phyloP scores from a whole-genome alignment of 1,140 invertebrate species.

The Samia ricini region DNA sequence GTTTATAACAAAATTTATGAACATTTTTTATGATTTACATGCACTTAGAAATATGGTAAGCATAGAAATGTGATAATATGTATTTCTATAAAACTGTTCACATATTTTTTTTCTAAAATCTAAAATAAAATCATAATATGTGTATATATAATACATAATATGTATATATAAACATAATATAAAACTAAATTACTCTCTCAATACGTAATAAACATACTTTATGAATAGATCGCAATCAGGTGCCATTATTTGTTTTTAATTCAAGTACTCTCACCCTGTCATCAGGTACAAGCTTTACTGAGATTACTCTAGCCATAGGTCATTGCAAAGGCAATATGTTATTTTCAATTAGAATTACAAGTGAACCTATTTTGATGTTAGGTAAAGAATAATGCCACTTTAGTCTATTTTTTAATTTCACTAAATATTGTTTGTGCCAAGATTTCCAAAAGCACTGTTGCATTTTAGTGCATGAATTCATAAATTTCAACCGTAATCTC shows the following conservation, averaged over 20 bases:
- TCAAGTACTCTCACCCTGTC: neutral
- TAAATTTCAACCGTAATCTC: conserved; percentile 14
- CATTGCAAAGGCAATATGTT: conserved; percentile 36
- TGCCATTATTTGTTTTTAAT: conserved; percentile 2
- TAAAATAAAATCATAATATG: too few species aligned
- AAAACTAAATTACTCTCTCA: neutral
- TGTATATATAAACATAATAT: too few species aligned
- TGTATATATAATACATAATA: too few species aligned
- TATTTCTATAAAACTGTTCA: too few species aligned
- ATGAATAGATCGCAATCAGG: neutral
- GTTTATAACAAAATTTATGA: too few species aligned
- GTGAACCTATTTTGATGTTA: conserved; percentile 22
- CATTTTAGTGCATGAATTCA: conserved; percentile 10
- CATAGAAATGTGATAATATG: too few species aligned
- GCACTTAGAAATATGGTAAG: too few species aligned
- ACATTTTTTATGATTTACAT: too few species aligned
- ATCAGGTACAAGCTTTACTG: neutral
- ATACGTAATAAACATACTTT: conserved; percentile 1
- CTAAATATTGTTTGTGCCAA: conserved; percentile 36
- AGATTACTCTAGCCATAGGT: conserved; percentile 36
- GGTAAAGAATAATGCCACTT: conserved; percentile 29
- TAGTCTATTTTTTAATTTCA: conserved; percentile 24
- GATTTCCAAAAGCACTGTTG: conserved; percentile 36
- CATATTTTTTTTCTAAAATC: too few species aligned
- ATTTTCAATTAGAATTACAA: conserved; percentile 36